These are phyloP conservation scores for Aegithalos caudatus DNA, from an alignment of 2,113 vertebrate species.

Conservation along the genomic window DNA sequence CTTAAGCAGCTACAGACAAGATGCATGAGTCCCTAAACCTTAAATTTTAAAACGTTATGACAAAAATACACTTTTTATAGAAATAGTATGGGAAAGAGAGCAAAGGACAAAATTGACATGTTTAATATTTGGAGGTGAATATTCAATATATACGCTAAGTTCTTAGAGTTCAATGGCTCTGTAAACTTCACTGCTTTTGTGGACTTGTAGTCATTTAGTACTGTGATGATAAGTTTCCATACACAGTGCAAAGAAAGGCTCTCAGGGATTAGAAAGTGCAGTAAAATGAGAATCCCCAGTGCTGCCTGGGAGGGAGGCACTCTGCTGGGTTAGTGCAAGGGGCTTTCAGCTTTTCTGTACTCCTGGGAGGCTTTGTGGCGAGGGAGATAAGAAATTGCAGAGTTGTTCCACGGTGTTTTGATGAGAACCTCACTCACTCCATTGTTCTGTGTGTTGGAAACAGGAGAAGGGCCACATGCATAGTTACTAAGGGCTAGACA, in stretches of 20 bases:
- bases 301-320: not conserved
- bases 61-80: not conserved
- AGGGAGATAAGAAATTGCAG: not conserved
- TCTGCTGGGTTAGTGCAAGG: not conserved
- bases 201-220: not conserved
- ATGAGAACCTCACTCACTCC: rapidly evolving
- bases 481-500: not conserved
- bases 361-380: not conserved
- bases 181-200: not conserved
- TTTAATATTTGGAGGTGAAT: not conserved
- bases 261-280: not conserved
- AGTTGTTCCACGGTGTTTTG: not conserved
- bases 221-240: not conserved
- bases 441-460: not conserved
- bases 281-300: constrained; percentile 35
- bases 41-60: not conserved
- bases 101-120: not conserved
- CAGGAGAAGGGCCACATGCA: not conserved
- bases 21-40: not conserved
- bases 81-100: not conserved
- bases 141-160: not conserved
- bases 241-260: not conserved
- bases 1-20: not conserved
- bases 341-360: not conserved
- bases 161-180: not conserved